Base-by-base conservation (phyloP, 2,113 vertebrate genomes). In the Peromyscus californicus region DNA sequence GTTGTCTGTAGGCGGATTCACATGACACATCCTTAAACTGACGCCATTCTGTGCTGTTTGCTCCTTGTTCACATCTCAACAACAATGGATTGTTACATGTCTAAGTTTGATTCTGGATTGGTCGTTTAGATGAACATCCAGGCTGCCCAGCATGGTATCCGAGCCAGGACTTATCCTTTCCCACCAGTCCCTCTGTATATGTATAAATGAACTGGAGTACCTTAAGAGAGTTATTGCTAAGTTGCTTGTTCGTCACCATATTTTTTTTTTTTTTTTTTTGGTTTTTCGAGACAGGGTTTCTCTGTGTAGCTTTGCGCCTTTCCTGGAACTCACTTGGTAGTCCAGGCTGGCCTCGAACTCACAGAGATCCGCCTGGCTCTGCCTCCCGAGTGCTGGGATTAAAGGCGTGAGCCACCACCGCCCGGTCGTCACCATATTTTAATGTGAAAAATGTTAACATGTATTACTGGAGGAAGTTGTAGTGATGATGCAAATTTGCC, bases 1-100 rank as follows among this genome's bases (percentile, higher is more conserved):
- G 74, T 74, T 45, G 94, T 97, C 95, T 36, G 97, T 89, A 78
- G 98, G 97, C 69, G 95, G 93, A 89, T 93, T 95, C 97, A 90
- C 97, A 94, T 85, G 97, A 96, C 95, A 85, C 95, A 96, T 90
- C 61, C 96, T 97, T 89, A 91, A 97, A 90, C 83, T 78, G 57
- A 76, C 80, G 96, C 93, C 79, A 33, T 91, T 91, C 96, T 90
- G 90, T 42, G 92, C 85, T 79, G 88, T 89, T 85, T 94, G 96
- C 80, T 92, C 69, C 96, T 91, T 57, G 42, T 92, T 97, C 4
- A 5, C 76, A 42, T 92, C 69, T 95, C 63, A 36, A 92, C 54
- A 89, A 95, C 96, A 96, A 94, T 72, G 89, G 78, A 54, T 78
- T 36, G 16, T 51, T 89, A 11, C 8, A 39, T 65, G 75, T 61